Base-by-base conservation (phyloP, 2,888 invertebrate genomes). In the Xylocampa areola region DNA sequence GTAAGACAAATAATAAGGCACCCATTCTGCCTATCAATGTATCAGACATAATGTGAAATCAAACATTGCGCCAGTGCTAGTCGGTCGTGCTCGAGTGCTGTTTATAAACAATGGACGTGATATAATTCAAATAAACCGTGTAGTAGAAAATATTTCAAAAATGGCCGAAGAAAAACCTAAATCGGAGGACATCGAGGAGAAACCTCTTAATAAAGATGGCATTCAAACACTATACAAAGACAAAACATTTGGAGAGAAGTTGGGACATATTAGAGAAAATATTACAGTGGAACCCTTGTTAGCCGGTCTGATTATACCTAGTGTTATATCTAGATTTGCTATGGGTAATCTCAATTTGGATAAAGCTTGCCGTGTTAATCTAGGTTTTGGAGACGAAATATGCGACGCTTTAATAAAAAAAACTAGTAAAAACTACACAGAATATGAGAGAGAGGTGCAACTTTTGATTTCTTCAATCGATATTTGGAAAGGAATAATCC, bases 221-320 rank as follows among this genome's bases (percentile, higher is more conserved):
- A 64, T 50, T n/a, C 68, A 79, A 29, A 77, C 76, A 23, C 57
- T 79, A 32, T 85, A 83, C 50, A 86, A 87, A 57, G 87, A 86
- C 17, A 89, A 84, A 72, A 85, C 76, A n/a, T 87, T 90, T 41
- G 57, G 64, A 7, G 89, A 91, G 43, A 92, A 90, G 64, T 60
- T 91, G 47, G 66, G 60, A 10, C 80, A 88, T 41, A 82, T 92
- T 10, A 87, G 68, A 71, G 83, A 86, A 2, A 96, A 96, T 79
- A 96, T 96, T 58, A 96, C 96, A 0, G 96, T 96, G 1, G 96
- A 96, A 81, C 96, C 96, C 0, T 94, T 96, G 90, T 83, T 96
- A 19, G 96, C 96, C 0, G 96, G 96, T 37, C 95, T 96, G 77
- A 96, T 96, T 10, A 94, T 96, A 84, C 96, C 96, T 13, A 95